Conservation (phyloP, 2,888 invertebrate species). For the Oscheius sp. region DNA sequence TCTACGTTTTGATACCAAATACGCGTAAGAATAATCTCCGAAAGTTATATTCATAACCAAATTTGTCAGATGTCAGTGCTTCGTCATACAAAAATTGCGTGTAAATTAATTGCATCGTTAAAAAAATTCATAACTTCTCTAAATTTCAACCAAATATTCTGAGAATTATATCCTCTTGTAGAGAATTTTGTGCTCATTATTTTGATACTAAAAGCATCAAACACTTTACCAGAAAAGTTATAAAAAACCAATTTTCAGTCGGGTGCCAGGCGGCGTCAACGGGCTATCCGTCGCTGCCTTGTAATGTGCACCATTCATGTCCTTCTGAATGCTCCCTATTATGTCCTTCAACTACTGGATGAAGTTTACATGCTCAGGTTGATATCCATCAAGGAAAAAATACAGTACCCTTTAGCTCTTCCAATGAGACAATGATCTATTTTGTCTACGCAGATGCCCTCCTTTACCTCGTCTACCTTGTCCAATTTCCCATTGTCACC, state of each 20-base stretch:
- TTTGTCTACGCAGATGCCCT: constrained; percentile 64
- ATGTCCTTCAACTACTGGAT: constrained; percentile 62
- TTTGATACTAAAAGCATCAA: no score
- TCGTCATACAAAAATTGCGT: no score
- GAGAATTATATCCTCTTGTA: no score
- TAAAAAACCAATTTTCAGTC: constrained; percentile 40
- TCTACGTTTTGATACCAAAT: no score
- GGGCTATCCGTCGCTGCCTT: constrained; percentile 64
- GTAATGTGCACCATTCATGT: constrained; percentile 65
- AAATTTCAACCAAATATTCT: no score
- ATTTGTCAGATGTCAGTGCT: no score
- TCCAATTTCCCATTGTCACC: constrained; percentile 62
- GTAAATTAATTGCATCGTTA: no score
- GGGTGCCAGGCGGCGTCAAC: constrained; percentile 46
- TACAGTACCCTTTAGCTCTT: neutral
- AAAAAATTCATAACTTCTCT: no score
- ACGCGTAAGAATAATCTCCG: no score
- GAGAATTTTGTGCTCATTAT: no score
- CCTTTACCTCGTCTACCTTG: constrained; percentile 64
- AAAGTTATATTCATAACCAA: no score
- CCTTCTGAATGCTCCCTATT: constrained; percentile 64
- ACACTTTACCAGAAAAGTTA: neutral
- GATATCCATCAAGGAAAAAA: no score
- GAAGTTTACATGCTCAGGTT: constrained; percentile 49
- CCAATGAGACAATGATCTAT: constrained; percentile 37